Base-by-base conservation (phyloP, 2,888 invertebrate genomes). In the Agrotis ipsilon region DNA sequence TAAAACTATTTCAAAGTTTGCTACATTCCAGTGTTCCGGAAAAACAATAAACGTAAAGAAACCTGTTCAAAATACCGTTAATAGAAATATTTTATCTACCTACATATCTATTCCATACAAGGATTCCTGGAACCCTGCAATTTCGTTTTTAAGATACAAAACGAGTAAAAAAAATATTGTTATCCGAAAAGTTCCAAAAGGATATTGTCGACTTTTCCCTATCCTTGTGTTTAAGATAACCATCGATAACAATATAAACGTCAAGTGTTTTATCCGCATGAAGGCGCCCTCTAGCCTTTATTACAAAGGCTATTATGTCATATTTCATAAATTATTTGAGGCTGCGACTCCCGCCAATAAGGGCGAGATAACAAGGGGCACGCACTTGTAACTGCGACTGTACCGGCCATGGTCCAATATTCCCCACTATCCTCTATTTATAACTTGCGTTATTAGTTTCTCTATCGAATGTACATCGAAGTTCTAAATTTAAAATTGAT, bases 281-380 rank as follows among this genome's bases (percentile, higher is more conserved):
- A 82, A 78, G 84, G 88, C 87, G 82, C 85, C 83, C 85, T 82
- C 75, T 88, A 86, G 87, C 91, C 91, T 92, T 94, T 94, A 94
- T 93, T 94, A 91, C 92, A 89, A 89, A 90, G 90, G 92, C 92
- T 94, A 94, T 93, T 92, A 93, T 91, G 92, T 91, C 93, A 92
- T 94, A 92, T 92, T 93, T 94, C 94, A 94, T 93, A 92, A 93
- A 94, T 93, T 93, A 94, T 93, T 91, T 92, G 89, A 92, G 90
- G 90, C 89, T 88, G 86, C 90, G 91, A 93, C 91, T 92, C 89
- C 88, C 84, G 86, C 87, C 84, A 88, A 90, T 88, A 78, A 72
- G 75, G 89, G 89, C 85, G 85, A 89, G 90, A 90, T 91, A 91
- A 90, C 89, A 88, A 89, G 89, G 84, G 87, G 84, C 85, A 85